phyloP scores from a whole-genome alignment of 2,888 invertebrate genomes.

The Drosophila phalerata region DNA sequence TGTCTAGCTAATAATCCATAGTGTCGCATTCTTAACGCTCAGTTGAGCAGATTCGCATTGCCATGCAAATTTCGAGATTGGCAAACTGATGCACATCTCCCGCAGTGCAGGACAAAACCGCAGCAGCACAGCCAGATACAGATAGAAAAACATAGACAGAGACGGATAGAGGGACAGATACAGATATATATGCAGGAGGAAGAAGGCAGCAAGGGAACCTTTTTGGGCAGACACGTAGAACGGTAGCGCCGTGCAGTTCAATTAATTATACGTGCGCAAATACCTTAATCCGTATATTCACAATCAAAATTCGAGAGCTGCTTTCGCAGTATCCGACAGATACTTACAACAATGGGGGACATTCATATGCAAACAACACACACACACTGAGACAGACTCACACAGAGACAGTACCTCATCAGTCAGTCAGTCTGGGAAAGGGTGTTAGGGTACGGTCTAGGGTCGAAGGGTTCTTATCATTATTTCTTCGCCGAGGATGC shows the following conservation, averaged over 20 bases:
- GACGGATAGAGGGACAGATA: neutral
- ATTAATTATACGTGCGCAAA: constrained; percentile 83
- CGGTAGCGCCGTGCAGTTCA: constrained; percentile 67
- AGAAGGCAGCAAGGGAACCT: constrained; percentile 11
- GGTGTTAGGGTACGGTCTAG: constrained; percentile 14
- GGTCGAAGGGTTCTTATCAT: constrained; percentile 51
- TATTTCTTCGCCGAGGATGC: constrained; percentile 26
- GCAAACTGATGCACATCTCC: constrained; percentile 56
- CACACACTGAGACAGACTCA: constrained; percentile 45
- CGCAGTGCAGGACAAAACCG: constrained; percentile 55
- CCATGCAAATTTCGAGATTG: constrained; percentile 53
- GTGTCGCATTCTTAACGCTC: constrained; percentile 55
- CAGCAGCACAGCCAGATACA: constrained; percentile 18
- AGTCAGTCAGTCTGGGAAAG: constrained; percentile 40
- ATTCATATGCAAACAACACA: constrained; percentile 70
- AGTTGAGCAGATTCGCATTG: constrained; percentile 58
- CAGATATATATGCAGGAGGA: neutral
- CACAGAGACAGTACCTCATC: constrained; percentile 54
- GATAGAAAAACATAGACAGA: neutral
- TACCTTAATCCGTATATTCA: constrained; percentile 79
- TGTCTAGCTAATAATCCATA: constrained; percentile 40
- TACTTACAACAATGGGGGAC: constrained; percentile 61
- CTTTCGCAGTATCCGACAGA: constrained; percentile 54
- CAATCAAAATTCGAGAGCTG: constrained; percentile 76
- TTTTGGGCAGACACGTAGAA: constrained; percentile 35